Percentiles rank a stretch among this genome's conserved stretches.
Evolutionary conservation across 2,888 invertebrate species (phyloP).

Genomic region (Sepioteuthis lessoniana): DNA sequence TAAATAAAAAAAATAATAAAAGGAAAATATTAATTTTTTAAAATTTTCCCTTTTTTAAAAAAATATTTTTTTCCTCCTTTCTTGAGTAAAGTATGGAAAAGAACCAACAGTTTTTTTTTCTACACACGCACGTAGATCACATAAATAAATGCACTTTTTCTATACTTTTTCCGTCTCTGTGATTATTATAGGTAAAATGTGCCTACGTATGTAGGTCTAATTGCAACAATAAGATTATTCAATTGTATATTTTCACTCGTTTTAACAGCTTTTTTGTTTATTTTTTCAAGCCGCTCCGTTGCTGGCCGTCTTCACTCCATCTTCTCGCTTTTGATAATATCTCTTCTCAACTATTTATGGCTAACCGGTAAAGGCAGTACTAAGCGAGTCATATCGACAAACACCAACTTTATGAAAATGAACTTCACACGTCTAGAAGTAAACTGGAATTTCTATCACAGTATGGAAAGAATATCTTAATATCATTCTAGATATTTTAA

Average conservation of each 20-base stretch:
- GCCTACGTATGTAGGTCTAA: not conserved
- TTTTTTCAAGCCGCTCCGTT: not conserved
- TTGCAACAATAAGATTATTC: not conserved
- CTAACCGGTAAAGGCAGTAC: not conserved
- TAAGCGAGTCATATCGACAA: not conserved
- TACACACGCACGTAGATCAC: not conserved
- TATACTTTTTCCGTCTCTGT: not conserved
- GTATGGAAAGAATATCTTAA: not conserved
- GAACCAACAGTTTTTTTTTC: conserved; percentile 24
- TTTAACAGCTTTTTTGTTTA: conserved; percentile 5
- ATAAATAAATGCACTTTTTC: conserved; percentile 33
- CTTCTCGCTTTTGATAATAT: conserved; percentile 33
- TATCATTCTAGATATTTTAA: not conserved
- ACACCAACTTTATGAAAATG: not conserved
- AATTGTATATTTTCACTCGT: not conserved
- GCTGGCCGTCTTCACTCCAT: not conserved
- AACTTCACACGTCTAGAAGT: not conserved
- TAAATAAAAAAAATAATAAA: not conserved
- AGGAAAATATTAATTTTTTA: not conserved
- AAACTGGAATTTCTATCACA: not conserved
- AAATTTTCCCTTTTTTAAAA: not conserved
- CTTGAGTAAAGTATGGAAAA: not conserved
- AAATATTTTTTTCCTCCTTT: conserved; percentile 2
- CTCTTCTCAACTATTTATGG: not conserved
- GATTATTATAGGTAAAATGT: not conserved